Conservation (phyloP, 2,113 vertebrate species). For the Ursus arctos region DNA sequence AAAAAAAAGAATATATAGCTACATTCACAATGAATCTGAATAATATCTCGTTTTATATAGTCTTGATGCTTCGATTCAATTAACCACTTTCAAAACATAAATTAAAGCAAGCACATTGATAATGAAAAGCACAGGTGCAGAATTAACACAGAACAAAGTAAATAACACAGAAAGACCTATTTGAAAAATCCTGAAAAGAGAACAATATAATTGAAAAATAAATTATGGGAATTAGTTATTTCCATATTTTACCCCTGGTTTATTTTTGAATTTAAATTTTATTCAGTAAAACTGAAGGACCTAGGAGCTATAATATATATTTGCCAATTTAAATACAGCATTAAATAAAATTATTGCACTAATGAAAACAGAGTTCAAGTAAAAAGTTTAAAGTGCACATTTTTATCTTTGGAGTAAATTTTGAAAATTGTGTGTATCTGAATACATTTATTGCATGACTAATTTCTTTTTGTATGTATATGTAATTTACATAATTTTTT, state of each 20-base stretch:
- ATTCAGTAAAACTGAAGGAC: not conserved
- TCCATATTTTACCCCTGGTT: not conserved
- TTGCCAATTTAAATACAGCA: not conserved
- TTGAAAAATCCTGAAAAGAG: not conserved
- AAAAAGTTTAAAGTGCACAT: not conserved
- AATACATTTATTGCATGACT: not conserved
- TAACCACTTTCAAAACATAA: slow-evolving; percentile 56
- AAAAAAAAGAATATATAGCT: not conserved
- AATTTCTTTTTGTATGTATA: not conserved
- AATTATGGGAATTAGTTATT: not conserved
- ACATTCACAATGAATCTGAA: slow-evolving; percentile 67
- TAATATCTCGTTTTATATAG: slow-evolving; percentile 55
- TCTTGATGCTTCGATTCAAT: slow-evolving; percentile 39
- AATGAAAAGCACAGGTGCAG: not conserved
- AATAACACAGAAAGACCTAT: slow-evolving; percentile 7
- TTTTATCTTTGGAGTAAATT: not conserved
- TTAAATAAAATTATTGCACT: not conserved
- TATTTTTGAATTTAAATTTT: not conserved
- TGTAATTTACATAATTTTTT: slow-evolving; percentile 8
- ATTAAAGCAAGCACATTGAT: slow-evolving; percentile 29
- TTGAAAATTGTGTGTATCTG: not conserved
- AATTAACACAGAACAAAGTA: not conserved
- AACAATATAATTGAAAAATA: not conserved
- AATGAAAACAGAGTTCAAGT: not conserved
- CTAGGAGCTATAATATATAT: not conserved